Percentiles rank a stretch among this genome's conserved stretches.
phyloP scores from a whole-genome alignment of 2,888 invertebrate species.

The Thereva nobilitata region DNA sequence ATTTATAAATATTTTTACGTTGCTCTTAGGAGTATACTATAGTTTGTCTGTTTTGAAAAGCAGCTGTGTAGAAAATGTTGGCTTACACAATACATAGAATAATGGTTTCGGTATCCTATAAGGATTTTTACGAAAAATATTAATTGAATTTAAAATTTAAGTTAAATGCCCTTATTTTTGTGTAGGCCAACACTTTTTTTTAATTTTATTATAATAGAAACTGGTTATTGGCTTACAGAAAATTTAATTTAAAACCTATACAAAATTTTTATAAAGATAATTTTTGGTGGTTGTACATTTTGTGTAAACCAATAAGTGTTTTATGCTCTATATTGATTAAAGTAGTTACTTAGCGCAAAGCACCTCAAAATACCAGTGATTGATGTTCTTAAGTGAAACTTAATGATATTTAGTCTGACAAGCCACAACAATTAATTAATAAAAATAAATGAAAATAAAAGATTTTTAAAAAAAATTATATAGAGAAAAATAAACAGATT shows the following conservation, averaged over 20 bases:
- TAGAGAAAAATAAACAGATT: no score
- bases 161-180: no score
- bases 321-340: neutral
- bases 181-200: no score
- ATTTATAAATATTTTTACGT: conserved; percentile 31
- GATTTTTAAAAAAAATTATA: neutral
- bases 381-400: conserved; percentile 22
- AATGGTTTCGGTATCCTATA: no score
- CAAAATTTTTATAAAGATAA: conserved; percentile 6
- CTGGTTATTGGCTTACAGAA: no score
- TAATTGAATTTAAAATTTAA: no score
- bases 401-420: conserved; percentile 17
- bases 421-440: conserved; percentile 32
- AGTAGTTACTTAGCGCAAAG: conserved; percentile 12
- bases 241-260: no score
- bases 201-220: no score
- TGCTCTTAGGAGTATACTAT: conserved; percentile 19
- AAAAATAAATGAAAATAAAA: conserved; percentile 19
- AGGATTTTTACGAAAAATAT: no score
- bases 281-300: neutral
- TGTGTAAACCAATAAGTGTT: conserved; percentile 26
- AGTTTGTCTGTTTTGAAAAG: neutral
- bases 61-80: conserved; percentile 10
- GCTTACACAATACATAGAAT: conserved; percentile 9
- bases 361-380: conserved; percentile 23